These are phyloP conservation scores for Montipora foliosa DNA, from an alignment of 64 coral and sea anemone genomes.

Conservation along the genomic window DNA sequence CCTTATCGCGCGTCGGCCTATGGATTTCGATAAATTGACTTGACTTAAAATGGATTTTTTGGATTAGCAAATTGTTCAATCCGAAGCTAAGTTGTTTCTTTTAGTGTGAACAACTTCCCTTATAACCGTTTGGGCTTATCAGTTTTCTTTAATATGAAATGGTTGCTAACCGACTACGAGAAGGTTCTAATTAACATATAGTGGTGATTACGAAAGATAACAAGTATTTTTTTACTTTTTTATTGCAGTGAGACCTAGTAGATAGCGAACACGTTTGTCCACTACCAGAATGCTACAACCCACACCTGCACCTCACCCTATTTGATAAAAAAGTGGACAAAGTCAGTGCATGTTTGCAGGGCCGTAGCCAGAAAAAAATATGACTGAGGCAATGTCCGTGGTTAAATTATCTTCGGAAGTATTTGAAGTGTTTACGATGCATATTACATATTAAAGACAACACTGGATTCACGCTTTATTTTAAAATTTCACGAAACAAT, in stretches of 20 bases:
- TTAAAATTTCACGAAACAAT: too few species aligned
- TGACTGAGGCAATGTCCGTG: too few species aligned
- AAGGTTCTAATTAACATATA: conserved; percentile 25
- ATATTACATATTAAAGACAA: too few species aligned
- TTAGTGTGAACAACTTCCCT: background rate
- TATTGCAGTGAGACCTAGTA: background rate
- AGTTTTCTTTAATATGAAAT: background rate
- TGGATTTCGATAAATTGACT: conserved; percentile 21
- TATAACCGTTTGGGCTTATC: background rate
- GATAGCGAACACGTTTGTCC: background rate
- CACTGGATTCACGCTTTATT: too few species aligned
- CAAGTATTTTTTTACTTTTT: background rate
- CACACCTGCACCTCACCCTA: too few species aligned
- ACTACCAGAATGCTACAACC: too few species aligned
- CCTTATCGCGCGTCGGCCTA: background rate
- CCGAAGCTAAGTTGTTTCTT: background rate
- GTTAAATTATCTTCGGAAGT: too few species aligned
- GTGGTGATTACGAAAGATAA: conserved; percentile 36
- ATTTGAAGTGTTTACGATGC: too few species aligned
- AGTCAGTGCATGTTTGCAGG: too few species aligned
- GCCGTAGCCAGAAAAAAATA: too few species aligned
- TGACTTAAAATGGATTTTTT: conserved; percentile 28
- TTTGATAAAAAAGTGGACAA: too few species aligned
- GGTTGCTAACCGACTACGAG: background rate
- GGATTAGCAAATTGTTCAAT: background rate